phyloP scores from a whole-genome alignment of 1,140 invertebrate genomes.

The Acyrthosiphon pisum region DNA sequence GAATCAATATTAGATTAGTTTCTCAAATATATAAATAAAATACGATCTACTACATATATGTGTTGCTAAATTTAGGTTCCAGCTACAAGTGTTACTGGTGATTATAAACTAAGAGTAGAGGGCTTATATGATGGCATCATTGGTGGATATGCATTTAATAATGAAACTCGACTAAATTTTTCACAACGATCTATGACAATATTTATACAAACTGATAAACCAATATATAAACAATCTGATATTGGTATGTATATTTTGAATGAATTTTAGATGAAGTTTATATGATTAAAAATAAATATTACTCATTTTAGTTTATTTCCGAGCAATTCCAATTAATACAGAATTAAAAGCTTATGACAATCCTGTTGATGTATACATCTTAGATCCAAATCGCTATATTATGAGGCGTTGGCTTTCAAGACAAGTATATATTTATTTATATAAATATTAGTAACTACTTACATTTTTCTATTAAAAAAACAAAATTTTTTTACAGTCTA shows the following conservation, averaged over 20 bases:
- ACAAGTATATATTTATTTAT: conserved; percentile 66
- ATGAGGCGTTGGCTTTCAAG: conserved; percentile 90
- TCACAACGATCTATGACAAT: conserved; percentile 92
- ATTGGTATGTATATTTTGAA: conserved; percentile 68
- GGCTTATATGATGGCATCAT: conserved; percentile 84
- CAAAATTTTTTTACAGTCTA: conserved; percentile 69
- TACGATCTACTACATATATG: neutral
- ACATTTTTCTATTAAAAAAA: neutral
- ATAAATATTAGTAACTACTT: neutral
- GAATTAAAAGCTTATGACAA: conserved; percentile 86
- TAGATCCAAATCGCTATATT: conserved; percentile 84
- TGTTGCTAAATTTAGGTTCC: conserved; percentile 70
- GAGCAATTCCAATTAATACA: conserved; percentile 88
- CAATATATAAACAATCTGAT: conserved; percentile 92
- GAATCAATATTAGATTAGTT: conserved; percentile 65
- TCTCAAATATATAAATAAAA: neutral
- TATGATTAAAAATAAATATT: neutral
- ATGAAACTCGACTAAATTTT: conserved; percentile 81
- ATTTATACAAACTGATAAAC: conserved; percentile 94
- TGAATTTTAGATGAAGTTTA: neutral
- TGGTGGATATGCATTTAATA: conserved; percentile 83
- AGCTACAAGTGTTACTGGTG: conserved; percentile 78
- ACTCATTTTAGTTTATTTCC: conserved; percentile 76
- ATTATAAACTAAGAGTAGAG: conserved; percentile 87
- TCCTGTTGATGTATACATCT: conserved; percentile 87